Evolutionary conservation across 1,140 invertebrate species (phyloP), one percentile per base, ranked within the genome.

Genomic region (Aporrectodea caliginosa): DNA sequence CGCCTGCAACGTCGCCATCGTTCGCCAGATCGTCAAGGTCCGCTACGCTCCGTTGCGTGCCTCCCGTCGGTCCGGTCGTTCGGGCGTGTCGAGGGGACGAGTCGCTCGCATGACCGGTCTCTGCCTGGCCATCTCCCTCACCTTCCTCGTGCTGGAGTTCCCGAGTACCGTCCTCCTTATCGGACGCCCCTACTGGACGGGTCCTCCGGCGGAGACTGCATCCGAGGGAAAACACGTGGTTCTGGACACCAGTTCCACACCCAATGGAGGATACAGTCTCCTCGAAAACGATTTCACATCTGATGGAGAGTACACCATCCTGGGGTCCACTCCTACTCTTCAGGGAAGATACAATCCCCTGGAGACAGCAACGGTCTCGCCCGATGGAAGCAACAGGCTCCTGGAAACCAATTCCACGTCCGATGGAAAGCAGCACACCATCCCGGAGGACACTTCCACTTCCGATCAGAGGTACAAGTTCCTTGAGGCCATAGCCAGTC

Each of bases 81-180:
- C 43, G 43, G 43, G 43, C 6, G 22, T 58, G 6, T 58, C 43
- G 6, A 58, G 22, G 43, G 22, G 43, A 6, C 43, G 43, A 58
- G 43, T 58, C 22, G 43, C 43, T 22, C 6, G 43, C 6, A 81
- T 68, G 35, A 35, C 77, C 22, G 29, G 75, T 16, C 58, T 79
- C 77, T 81, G 80, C 32, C 69, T 81, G 35, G 35, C 35, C 29
- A 73, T 77, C 2, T 81, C 80, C 33, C 69, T 81, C 34, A 71
- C 78, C 0, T 81, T 81, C 69, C 68, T 81, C 29, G 74, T 81
- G 1, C 79, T 78, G 72, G 71, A 80, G 69, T 43, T 73, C 12
- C 79, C 81, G 1, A 78, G 76, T 29, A 80, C 80, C n/a, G 73
- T 82, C 43, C 33, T 82, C 29, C 75, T 82, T 27, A 82, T 80